These are phyloP conservation scores for Mesorhabditis sp. DNA, from an alignment of 2,888 invertebrate species.

Conservation along the genomic window DNA sequence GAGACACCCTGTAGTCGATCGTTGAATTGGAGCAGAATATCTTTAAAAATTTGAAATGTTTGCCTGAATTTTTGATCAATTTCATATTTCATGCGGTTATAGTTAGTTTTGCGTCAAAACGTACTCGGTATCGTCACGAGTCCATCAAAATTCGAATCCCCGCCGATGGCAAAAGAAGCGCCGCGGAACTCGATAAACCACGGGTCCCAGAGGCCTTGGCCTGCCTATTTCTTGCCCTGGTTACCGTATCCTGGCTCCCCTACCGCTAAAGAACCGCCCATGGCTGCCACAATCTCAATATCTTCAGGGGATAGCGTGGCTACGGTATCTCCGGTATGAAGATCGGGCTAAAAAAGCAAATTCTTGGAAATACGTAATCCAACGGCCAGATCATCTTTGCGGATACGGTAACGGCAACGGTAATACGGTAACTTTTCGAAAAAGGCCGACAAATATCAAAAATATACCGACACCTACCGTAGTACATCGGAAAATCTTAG, in stretches of 20 bases:
- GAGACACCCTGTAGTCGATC: conserved; percentile 44
- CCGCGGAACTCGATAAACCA: conserved; percentile 52
- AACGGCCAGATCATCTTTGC: no score
- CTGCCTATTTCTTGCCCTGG: conserved; percentile 24
- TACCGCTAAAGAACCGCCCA: conserved; percentile 36
- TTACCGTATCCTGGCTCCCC: background rate
- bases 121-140: conserved; percentile 53
- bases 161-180: conserved; percentile 54
- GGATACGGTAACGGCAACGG: no score
- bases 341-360: background rate
- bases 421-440: no score
- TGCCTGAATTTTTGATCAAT: no score
- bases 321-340: conserved; percentile 22
- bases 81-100: background rate
- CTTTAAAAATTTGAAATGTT: conserved; percentile 16
- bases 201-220: conserved; percentile 48
- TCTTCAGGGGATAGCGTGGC: conserved; percentile 34
- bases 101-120: conserved; percentile 8
- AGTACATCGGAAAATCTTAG: no score
- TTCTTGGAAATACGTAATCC: background rate
- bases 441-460: no score
- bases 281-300: conserved; percentile 31
- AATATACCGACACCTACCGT: no score
- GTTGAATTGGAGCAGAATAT: conserved; percentile 51
- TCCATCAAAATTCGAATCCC: conserved; percentile 55